These are phyloP conservation scores for Carpatolechia fugitivella DNA, from an alignment of 2,888 invertebrate species.

Conservation along the genomic window DNA sequence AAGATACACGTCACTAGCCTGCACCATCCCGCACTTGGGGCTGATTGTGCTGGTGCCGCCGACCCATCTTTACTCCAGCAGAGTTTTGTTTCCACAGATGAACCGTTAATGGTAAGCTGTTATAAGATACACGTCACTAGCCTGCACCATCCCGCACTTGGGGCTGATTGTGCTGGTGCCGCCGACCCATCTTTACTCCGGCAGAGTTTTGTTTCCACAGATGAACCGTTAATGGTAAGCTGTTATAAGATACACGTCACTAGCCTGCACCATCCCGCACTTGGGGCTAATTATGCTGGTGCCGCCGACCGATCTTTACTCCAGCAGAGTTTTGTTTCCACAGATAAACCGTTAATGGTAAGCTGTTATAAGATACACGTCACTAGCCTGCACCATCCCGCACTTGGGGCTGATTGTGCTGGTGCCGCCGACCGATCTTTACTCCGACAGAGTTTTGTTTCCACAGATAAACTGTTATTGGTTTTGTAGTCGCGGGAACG, in stretches of 20 bases:
- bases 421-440: slow-evolving; percentile 20
- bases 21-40: slow-evolving; percentile 15
- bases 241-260: too few species aligned
- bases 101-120: slow-evolving; percentile 47
- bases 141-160: too few species aligned
- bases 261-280: too few species aligned
- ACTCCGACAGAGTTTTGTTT: slow-evolving; percentile 37
- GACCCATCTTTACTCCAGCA: slow-evolving; percentile 26
- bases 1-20: not conserved
- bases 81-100: slow-evolving; percentile 41
- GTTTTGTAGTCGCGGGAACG: slow-evolving; percentile 25
- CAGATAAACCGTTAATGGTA: too few species aligned
- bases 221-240: too few species aligned
- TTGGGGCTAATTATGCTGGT: too few species aligned
- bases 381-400: slow-evolving; percentile 16
- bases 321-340: too few species aligned
- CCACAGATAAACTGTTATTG: slow-evolving; percentile 45
- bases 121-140: too few species aligned
- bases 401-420: slow-evolving; percentile 34
- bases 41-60: slow-evolving; percentile 36
- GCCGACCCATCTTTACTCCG: too few species aligned
- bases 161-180: too few species aligned
- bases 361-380: not conserved
- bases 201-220: too few species aligned
- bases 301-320: too few species aligned